These are phyloP conservation scores for Anguilla japonica DNA, from an alignment of 2,113 vertebrate species.

Conservation along the genomic window DNA sequence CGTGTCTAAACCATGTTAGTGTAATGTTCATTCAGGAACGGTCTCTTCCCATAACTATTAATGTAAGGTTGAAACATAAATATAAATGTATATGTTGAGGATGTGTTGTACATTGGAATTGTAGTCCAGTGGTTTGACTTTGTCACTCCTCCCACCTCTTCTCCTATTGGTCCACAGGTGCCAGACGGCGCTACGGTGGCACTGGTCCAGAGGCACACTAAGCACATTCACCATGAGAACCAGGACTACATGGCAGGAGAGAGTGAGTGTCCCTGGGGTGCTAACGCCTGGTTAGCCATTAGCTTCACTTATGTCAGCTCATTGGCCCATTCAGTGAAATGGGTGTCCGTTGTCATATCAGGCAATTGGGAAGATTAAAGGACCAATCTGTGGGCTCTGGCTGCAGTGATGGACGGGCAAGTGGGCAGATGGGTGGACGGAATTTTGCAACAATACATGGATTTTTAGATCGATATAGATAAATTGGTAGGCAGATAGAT, in stretches of 20 bases:
- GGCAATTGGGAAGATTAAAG: neutral
- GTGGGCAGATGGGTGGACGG: too few species aligned
- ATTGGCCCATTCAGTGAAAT: neutral
- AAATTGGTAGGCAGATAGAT: too few species aligned
- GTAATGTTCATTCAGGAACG: neutral
- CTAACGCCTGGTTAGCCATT: neutral
- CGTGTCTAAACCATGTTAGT: neutral
- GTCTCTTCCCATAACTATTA: neutral
- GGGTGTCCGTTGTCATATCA: neutral
- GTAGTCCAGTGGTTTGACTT: neutral
- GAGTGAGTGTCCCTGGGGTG: slow-evolving; percentile 77
- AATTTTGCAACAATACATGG: too few species aligned
- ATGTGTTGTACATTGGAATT: neutral
- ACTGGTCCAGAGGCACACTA: slow-evolving; percentile 86
- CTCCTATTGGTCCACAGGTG: slow-evolving; percentile 67
- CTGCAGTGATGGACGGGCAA: too few species aligned
- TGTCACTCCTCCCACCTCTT: neutral
- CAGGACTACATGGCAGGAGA: slow-evolving; percentile 95
- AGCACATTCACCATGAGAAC: slow-evolving; percentile 88
- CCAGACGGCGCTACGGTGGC: slow-evolving; percentile 92
- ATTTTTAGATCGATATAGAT: too few species aligned
- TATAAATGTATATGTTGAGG: neutral
- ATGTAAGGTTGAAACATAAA: neutral
- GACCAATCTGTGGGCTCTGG: too few species aligned
- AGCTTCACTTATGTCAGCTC: neutral